Percentiles rank a stretch among this genome's conserved stretches.
These are phyloP conservation scores for Lateolabrax maculatus DNA, from an alignment of 2,797 vertebrate genomes.

Conservation along the genomic window DNA sequence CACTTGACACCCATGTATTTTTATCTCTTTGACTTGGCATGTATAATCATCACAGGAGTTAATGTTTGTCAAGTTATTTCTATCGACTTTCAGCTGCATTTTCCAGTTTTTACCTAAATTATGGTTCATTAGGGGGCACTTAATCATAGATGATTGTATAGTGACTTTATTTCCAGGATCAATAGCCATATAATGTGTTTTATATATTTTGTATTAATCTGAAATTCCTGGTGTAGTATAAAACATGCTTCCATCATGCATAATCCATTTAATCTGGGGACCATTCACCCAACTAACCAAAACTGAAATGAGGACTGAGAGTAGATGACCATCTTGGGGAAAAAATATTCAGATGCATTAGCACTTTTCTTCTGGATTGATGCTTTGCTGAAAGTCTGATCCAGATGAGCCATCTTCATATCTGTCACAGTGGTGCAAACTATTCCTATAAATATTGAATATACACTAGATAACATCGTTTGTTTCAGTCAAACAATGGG, in stretches of 20 bases:
- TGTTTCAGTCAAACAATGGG: not conserved
- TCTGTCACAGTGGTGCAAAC: constrained; percentile 1
- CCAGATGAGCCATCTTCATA: not conserved
- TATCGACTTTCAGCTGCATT: not conserved
- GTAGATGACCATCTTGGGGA: constrained; percentile 16
- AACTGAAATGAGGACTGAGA: not conserved
- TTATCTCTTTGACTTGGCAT: constrained; percentile 19
- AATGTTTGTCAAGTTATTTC: not conserved
- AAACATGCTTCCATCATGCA: not conserved
- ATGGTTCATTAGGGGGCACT: not conserved
- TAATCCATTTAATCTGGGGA: constrained; percentile 14
- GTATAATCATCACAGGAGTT: constrained; percentile 5
- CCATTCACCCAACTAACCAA: constrained; percentile 1
- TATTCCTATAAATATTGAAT: constrained; percentile 3
- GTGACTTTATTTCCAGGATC: not conserved
- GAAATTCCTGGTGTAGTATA: not conserved
- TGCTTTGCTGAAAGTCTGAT: not conserved
- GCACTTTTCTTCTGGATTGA: not conserved
- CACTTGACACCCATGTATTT: constrained; percentile 16
- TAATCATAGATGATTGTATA: not conserved
- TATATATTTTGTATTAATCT: not conserved
- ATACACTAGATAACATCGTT: constrained; percentile 13
- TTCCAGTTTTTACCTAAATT: not conserved
- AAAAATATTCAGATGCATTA: not conserved
- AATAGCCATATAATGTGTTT: constrained; percentile 5